Evolutionary conservation across 2,888 invertebrate species (phyloP).

Genomic region (Caenorhabditis sp.): DNA sequence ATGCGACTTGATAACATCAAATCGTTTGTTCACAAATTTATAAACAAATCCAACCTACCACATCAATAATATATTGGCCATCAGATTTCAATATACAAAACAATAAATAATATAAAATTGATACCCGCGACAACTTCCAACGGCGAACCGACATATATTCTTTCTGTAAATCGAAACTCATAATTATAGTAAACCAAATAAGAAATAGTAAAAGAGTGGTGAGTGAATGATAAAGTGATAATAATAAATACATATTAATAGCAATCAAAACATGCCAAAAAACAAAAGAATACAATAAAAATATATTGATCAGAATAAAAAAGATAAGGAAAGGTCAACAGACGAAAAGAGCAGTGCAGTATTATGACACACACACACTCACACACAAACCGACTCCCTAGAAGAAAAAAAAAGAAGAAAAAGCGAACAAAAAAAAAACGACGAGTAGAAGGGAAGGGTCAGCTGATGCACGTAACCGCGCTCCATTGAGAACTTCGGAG

Average conservation of each 20-base stretch:
- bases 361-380: no score
- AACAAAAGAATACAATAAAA: neutral
- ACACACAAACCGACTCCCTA: no score
- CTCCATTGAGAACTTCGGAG: constrained; percentile 8
- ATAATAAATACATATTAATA: neutral
- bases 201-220: neutral
- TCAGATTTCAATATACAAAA: constrained; percentile 9
- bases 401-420: constrained; percentile 4
- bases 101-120: constrained; percentile 5
- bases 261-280: neutral
- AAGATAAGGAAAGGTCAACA: constrained; percentile 2
- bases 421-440: neutral
- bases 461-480: constrained; percentile 32
- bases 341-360: neutral
- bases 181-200: neutral
- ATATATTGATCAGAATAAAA: neutral
- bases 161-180: constrained; percentile 10
- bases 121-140: neutral
- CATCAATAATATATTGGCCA: constrained; percentile 47
- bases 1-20: no score
- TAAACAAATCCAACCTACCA: no score
- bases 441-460: constrained; percentile 9
- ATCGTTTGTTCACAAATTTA: no score
- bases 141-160: constrained; percentile 1
- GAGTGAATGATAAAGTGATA: neutral